These are phyloP conservation scores for Pyrgus malvae DNA, from an alignment of 2,888 invertebrate species.

Conservation along the genomic window DNA sequence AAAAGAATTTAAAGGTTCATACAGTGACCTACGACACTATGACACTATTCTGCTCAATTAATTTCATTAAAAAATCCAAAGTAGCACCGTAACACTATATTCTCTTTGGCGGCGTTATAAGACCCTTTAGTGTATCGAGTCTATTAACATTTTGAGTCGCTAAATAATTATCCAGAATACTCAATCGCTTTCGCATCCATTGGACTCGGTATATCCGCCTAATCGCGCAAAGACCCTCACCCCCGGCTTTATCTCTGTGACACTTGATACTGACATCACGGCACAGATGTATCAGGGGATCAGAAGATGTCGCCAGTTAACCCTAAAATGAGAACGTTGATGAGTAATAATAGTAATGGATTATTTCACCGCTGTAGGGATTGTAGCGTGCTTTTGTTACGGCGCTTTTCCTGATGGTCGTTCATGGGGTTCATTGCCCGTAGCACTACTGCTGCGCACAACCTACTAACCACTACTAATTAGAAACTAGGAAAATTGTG, in stretches of 20 bases:
- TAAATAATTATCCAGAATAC: constrained; percentile 24
- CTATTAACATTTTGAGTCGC: constrained; percentile 17
- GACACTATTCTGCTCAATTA: too few species aligned
- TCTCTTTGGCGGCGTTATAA: too few species aligned
- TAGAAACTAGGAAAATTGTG: too few species aligned
- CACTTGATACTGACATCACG: constrained; percentile 65
- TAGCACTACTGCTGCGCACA: too few species aligned
- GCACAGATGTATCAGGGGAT: constrained; percentile 54
- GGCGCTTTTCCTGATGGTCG: constrained; percentile 17
- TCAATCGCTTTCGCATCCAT: constrained; percentile 35
- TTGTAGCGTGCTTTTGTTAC: constrained; percentile 35
- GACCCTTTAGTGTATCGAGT: neutral
- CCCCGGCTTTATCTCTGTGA: constrained; percentile 61
- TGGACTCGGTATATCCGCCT: constrained; percentile 38
- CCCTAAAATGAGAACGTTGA: constrained; percentile 63
- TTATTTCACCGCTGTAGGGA: constrained; percentile 46
- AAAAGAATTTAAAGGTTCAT: too few species aligned
- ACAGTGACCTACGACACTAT: too few species aligned
- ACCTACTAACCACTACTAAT: too few species aligned
- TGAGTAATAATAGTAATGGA: constrained; percentile 70
- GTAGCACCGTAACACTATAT: too few species aligned
- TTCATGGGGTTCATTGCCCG: neutral
- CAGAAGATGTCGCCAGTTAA: constrained; percentile 63
- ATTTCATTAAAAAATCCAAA: too few species aligned
- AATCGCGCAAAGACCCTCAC: constrained; percentile 49